Evolutionary conservation across 2,888 invertebrate species (phyloP).

Genomic region (Apotomis betuletana): DNA sequence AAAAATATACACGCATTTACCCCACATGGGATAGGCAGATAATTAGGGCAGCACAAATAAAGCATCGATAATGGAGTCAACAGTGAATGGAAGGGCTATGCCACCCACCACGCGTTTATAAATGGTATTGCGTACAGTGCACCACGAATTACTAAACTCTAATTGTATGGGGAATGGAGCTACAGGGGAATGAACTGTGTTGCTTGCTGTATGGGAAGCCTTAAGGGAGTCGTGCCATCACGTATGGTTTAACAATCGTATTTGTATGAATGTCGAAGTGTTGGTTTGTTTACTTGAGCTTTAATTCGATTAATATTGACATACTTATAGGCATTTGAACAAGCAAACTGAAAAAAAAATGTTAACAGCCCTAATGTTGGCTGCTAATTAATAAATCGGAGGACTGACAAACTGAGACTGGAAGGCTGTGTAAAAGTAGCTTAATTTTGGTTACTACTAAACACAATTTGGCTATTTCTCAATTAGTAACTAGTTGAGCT

Average conservation of each 20-base stretch:
- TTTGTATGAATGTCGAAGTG: background rate
- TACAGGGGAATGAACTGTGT: background rate
- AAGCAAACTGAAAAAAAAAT: too few relatives aligned
- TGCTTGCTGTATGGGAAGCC: conserved; percentile 14
- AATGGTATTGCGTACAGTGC: conserved; percentile 62
- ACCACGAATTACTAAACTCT: background rate
- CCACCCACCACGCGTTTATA: conserved; percentile 74
- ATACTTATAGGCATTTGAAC: too few relatives aligned
- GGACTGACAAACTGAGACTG: too few relatives aligned
- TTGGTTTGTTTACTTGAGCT: too few relatives aligned
- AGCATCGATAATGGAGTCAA: conserved; percentile 48
- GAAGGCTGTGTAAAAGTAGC: too few relatives aligned
- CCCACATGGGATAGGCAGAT: conserved; percentile 18
- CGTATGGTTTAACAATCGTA: conserved; percentile 5
- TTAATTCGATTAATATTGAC: too few relatives aligned
- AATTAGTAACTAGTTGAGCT: too few relatives aligned
- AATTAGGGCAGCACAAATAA: conserved; percentile 40
- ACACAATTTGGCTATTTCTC: too few relatives aligned
- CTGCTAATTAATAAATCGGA: too few relatives aligned
- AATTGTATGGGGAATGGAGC: background rate
- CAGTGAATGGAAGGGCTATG: conserved; percentile 56
- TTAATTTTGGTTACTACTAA: too few relatives aligned
- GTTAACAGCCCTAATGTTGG: too few relatives aligned
- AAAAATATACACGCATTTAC: conserved; percentile 21
- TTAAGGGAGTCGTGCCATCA: conserved; percentile 17